phyloP scores from a whole-genome alignment of 2,888 invertebrate species.

The Drosophila affinis region DNA sequence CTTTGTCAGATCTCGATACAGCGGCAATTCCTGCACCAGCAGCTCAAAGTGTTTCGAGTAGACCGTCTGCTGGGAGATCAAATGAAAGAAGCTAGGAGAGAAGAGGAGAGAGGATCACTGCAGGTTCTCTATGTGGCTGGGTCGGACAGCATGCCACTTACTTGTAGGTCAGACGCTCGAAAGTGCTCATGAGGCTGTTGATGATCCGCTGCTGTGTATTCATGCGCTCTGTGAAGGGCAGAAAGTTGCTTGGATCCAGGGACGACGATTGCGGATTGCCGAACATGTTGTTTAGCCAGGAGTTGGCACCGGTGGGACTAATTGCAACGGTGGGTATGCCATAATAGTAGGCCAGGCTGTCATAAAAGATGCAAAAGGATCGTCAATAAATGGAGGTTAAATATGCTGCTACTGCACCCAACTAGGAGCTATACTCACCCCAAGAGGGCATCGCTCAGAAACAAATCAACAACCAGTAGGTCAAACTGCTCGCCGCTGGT shows the following conservation, averaged over 20 bases:
- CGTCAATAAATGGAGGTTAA: neutral
- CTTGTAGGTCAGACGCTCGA: conserved; percentile 83
- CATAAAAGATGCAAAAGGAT: conserved; percentile 14
- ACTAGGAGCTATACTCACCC: conserved; percentile 67
- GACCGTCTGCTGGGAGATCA: conserved; percentile 82
- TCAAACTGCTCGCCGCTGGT: conserved; percentile 79
- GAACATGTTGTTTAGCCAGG: conserved; percentile 84
- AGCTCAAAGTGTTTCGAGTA: conserved; percentile 81
- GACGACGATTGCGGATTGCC: conserved; percentile 85
- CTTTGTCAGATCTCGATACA: conserved; percentile 81
- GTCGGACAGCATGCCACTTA: conserved; percentile 31
- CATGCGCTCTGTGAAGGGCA: conserved; percentile 84
- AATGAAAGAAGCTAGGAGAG: conserved; percentile 80
- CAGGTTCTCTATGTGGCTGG: neutral
- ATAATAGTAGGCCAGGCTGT: conserved; percentile 82
- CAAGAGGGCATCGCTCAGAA: conserved; percentile 84
- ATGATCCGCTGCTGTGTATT: conserved; percentile 83
- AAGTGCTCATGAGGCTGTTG: conserved; percentile 83
- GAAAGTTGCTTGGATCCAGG: conserved; percentile 83
- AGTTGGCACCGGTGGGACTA: conserved; percentile 84
- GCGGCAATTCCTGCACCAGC: conserved; percentile 78
- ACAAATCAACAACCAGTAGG: conserved; percentile 84
- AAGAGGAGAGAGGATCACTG: neutral
- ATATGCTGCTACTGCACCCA: conserved; percentile 7
- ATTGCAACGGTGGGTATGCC: conserved; percentile 82